phyloP scores from a whole-genome alignment of 1,140 invertebrate genomes.

The Chrysomallon squamiferum region DNA sequence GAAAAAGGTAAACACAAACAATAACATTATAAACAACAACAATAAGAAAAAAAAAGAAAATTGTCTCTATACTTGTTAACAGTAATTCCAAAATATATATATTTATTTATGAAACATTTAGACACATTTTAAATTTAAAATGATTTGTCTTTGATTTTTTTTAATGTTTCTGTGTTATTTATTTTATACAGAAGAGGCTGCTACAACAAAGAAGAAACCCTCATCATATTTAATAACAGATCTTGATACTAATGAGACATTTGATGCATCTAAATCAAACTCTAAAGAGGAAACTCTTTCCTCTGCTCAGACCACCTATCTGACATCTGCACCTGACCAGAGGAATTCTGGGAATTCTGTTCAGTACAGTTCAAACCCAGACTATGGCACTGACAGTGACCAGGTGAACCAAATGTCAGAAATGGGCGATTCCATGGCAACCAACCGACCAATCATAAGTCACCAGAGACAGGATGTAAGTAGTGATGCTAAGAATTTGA shows the following conservation, averaged over 20 bases:
- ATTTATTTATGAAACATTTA: too few relatives aligned
- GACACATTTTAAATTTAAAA: not conserved
- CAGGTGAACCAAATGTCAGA: not conserved
- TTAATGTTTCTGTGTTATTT: too few relatives aligned
- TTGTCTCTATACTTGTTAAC: too few relatives aligned
- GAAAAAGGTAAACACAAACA: slow-evolving; percentile 6
- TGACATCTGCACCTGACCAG: slow-evolving; percentile 18
- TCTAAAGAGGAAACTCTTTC: not conserved
- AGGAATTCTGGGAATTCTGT: not conserved
- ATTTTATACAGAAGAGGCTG: too few relatives aligned
- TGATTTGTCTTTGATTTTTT: not conserved
- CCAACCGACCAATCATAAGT: slow-evolving; percentile 19
- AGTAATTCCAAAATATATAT: too few relatives aligned
- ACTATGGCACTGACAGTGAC: not conserved
- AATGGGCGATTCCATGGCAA: not conserved
- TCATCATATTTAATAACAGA: slow-evolving; percentile 86
- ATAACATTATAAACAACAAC: too few relatives aligned
- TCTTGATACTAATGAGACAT: slow-evolving; percentile 77
- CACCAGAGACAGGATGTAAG: slow-evolving; percentile 27
- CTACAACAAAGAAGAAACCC: slow-evolving; percentile 47
- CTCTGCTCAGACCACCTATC: slow-evolving; percentile 18
- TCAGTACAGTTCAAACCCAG: not conserved
- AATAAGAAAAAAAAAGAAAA: too few relatives aligned
- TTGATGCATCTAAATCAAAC: slow-evolving; percentile 46
- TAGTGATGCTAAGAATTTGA: too few relatives aligned